phyloP scores from a whole-genome alignment of 2,888 invertebrate genomes.

The Cataglyphis livida region DNA sequence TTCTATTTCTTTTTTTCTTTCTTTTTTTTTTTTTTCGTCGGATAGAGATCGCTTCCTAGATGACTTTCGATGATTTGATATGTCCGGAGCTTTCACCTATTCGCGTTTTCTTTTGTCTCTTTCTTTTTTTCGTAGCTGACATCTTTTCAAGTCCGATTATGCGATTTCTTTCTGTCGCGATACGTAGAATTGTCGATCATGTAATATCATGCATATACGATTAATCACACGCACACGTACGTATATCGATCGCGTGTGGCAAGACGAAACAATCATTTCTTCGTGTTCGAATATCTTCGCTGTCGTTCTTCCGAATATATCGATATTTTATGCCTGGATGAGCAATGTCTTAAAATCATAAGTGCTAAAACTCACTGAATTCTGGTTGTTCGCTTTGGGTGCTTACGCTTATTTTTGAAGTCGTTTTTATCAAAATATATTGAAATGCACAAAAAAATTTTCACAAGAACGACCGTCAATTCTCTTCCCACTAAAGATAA shows the following conservation, averaged over 20 bases:
- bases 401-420: neutral
- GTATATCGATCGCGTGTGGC: conserved; percentile 4
- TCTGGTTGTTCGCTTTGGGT: neutral
- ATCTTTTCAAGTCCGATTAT: conserved; percentile 20
- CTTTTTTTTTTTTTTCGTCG: conserved; percentile 10
- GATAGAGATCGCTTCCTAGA: neutral
- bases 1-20: neutral
- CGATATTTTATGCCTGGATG: conserved; percentile 32
- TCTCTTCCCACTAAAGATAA: neutral
- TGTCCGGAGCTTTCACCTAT: conserved; percentile 22
- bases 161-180: conserved; percentile 35
- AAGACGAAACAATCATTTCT: conserved; percentile 14
- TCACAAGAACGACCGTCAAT: neutral
- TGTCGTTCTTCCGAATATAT: conserved; percentile 21
- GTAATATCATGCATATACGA: conserved; percentile 41
- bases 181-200: conserved; percentile 38
- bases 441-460: neutral
- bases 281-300: conserved; percentile 20
- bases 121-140: conserved; percentile 10
- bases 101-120: conserved; percentile 13
- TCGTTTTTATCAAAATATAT: neutral
- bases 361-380: neutral
- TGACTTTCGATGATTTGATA: neutral
- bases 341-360: neutral
- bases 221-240: conserved; percentile 34